Percentiles rank a stretch among this genome's conserved stretches.
Evolutionary conservation across 2,113 vertebrate genomes (phyloP).

Genomic region (Uropsilus gracilis): DNA sequence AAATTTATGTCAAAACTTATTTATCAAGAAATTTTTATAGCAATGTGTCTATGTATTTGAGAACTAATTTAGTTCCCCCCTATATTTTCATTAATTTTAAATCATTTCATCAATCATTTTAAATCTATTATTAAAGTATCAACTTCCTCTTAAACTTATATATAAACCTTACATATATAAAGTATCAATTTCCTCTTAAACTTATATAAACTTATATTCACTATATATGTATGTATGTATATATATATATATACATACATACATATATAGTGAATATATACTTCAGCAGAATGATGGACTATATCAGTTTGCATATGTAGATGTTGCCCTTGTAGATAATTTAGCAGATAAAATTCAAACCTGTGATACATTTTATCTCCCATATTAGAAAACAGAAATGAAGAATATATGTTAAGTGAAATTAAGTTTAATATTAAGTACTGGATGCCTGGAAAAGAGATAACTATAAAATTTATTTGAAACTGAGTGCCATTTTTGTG

Average conservation of each 20-base stretch:
- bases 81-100: background rate
- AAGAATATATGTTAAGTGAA: background rate
- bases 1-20: background rate
- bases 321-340: background rate
- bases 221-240: too few species aligned
- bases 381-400: background rate
- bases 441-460: background rate
- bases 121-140: background rate
- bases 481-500: background rate
- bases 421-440: background rate
- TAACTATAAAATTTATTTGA: background rate
- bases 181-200: conserved; percentile 8
- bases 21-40: background rate
- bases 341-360: background rate
- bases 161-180: background rate
- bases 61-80: background rate
- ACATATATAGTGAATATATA: background rate
- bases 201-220: background rate
- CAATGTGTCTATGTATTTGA: background rate
- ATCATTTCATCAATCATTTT: background rate
- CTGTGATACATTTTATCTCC: background rate
- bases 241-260: too few species aligned
- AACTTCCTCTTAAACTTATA: background rate
- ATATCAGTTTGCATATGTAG: background rate
- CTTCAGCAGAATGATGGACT: background rate